These are phyloP conservation scores for Euplagia quadripunctaria DNA, from an alignment of 2,888 invertebrate genomes.

Conservation along the genomic window DNA sequence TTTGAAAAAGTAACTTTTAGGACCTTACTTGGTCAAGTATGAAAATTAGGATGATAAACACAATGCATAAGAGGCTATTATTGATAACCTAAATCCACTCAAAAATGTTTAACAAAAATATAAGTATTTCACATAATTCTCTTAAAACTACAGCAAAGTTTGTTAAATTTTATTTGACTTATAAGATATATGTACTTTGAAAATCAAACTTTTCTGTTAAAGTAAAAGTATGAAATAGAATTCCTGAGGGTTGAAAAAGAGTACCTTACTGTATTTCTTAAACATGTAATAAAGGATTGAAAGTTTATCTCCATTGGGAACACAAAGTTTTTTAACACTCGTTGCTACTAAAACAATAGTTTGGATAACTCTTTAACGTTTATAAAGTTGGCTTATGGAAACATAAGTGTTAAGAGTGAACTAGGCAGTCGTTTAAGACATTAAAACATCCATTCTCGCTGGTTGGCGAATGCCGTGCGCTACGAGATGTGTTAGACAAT, in stretches of 20 bases:
- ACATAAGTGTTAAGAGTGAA: conserved; percentile 3
- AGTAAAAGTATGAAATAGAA: conserved; percentile 24
- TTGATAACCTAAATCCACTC: too few species aligned
- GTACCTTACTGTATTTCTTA: conserved; percentile 35
- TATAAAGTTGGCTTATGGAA: conserved; percentile 21
- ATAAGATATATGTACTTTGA: not conserved
- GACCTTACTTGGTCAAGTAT: too few species aligned
- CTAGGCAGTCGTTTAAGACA: not conserved
- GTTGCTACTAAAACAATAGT: conserved; percentile 52
- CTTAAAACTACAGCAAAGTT: too few species aligned
- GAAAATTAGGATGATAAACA: too few species aligned
- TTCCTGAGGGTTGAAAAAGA: conserved; percentile 39
- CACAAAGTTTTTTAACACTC: conserved; percentile 40
- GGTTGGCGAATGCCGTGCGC: not conserved
- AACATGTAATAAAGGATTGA: conserved; percentile 45
- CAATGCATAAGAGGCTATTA: too few species aligned
- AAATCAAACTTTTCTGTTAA: conserved; percentile 38
- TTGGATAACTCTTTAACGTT: conserved; percentile 30
- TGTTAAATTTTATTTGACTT: not conserved
- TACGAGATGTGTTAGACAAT: too few species aligned
- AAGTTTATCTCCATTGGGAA: conserved; percentile 45
- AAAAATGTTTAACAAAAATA: too few species aligned
- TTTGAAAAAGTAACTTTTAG: too few species aligned
- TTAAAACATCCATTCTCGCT: not conserved
- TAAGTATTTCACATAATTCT: too few species aligned